Evolutionary conservation across 2,113 vertebrate species (phyloP), one percentile per base, ranked within the genome.

Genomic region (Astur gentilis): DNA sequence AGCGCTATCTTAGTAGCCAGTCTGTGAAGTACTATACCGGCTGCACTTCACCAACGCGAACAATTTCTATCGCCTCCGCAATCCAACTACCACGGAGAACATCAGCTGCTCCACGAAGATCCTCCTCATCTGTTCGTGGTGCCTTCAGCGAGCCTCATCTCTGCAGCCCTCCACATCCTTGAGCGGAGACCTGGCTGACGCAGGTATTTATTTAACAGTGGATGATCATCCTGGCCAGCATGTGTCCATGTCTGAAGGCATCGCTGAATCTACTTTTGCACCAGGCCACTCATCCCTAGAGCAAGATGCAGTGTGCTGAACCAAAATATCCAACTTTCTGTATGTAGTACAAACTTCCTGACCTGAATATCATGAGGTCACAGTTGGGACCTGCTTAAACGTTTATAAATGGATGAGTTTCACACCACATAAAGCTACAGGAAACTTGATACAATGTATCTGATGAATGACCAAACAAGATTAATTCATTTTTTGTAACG

Each of bases 141-240:
- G 10, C 26, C 22, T 23, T 15, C 38, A 21, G 52, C 32, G 15
- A 62, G 36, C 42, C 50, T 21, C 26, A 11, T 2, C 26, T 14
- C 22, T 18, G 50, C 60, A 88, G 58, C 21, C 26, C 23, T 66
- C 47, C 52, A 4, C 14, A 3, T 10, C 34, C 54, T 12, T 1
- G 2, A 61, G 38, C 44, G 40, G 17, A 49, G 44, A 11, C 2
- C 2, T 1, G 0, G 4, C 23, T 7, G 40, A 26, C 15, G 15
- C 6, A 12, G 8, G 13, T 15, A 12, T 10, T 11, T 16, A 10
- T 1, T 32, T 17, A 29, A 17, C 23, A 11, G 27, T 4, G 54
- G 18, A 3, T 1, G 15, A 13, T 0, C 7, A 7, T 5, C 25
- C 32, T 0, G 42, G 47, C 23, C 79, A 67, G 18, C 38, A 2